Base-by-base conservation (phyloP, 1,140 invertebrate genomes). In the Hyles euphorbiae region DNA sequence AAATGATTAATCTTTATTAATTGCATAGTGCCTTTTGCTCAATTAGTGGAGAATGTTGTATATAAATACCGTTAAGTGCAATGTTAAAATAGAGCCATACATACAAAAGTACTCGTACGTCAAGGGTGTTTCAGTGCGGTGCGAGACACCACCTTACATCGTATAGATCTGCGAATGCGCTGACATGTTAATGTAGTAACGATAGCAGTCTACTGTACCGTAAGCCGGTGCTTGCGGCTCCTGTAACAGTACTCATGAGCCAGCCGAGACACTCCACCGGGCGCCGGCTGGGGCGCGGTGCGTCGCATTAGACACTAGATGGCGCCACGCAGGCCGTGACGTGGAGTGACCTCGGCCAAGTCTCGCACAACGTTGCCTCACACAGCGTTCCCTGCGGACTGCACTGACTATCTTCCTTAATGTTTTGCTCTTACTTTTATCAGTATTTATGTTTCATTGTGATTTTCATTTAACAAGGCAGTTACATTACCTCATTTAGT, bases 371-470 rank as follows among this genome's bases (percentile, higher is more conserved):
- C 81, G 82, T 83, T 81, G 81, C 83, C 81, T 84, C 81, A 70
- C 79, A 80, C 76, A 64, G 76, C 76, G 78, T 79, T 75, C 61
- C 70, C 70, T 76, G 68, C 72, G 71, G 68, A 64, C 72, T 68
- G 54, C 59, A 61, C 55, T 67, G 49, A 61, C 67, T 63, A 66
- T 34, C 56, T 74, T 61, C 67, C 48, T 64, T 65, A 67, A 11
- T 52, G 49, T 65, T 79, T 64, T 59, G 72, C 74, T 75, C 74
- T 78, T 74, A 69, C 76, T 79, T 76, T 72, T 72, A 80, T 80
- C 83, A 86, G 85, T 88, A 88, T 86, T 87, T 80, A 73, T 64
- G 63, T 77, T 72, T 73, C 60, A 81, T 82, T 87, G 75, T 83
- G 76, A 86, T 86, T 84, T 81, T 74, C 78, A 86, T 73, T 67